Conservation (phyloP, 2,797 vertebrate species). For the Gymnocypris eckloni region DNA sequence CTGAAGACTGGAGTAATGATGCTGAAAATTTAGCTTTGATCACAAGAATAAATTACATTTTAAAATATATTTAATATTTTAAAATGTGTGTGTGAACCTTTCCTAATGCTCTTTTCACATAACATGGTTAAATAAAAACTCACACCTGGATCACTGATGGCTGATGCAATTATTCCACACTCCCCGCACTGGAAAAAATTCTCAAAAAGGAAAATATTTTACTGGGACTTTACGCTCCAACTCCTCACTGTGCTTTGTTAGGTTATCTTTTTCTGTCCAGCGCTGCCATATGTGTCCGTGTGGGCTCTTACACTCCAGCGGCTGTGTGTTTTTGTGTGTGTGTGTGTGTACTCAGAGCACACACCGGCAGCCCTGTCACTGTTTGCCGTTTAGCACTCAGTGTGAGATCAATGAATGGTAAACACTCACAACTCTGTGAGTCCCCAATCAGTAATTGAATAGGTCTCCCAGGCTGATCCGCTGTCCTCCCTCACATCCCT, state of each 20-base stretch:
- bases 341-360: constrained; percentile 41
- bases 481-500: constrained; percentile 51
- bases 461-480: constrained; percentile 58
- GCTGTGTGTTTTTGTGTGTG: constrained; percentile 39
- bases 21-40: too few species aligned
- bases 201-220: constrained; percentile 34
- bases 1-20: too few species aligned
- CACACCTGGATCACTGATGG: constrained; percentile 31
- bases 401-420: constrained; percentile 69
- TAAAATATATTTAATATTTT: too few species aligned
- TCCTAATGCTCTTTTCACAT: constrained; percentile 32
- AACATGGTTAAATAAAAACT: constrained; percentile 8
- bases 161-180: constrained; percentile 45
- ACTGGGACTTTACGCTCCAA: not conserved
- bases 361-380: constrained; percentile 58
- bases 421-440: constrained; percentile 65
- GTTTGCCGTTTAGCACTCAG: constrained; percentile 69
- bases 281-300: constrained; percentile 48
- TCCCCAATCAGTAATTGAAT: constrained; percentile 64
- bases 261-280: constrained; percentile 28
- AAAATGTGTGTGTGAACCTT: not conserved
- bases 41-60: too few species aligned
- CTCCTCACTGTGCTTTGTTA: constrained; percentile 24
- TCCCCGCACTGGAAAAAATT: constrained; percentile 13
- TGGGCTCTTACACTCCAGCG: constrained; percentile 29